Percentiles rank a stretch among this genome's conserved stretches.
phyloP scores from a whole-genome alignment of 37 sponge, comb jelly and placozoan species.

The Corticium candelabrum region DNA sequence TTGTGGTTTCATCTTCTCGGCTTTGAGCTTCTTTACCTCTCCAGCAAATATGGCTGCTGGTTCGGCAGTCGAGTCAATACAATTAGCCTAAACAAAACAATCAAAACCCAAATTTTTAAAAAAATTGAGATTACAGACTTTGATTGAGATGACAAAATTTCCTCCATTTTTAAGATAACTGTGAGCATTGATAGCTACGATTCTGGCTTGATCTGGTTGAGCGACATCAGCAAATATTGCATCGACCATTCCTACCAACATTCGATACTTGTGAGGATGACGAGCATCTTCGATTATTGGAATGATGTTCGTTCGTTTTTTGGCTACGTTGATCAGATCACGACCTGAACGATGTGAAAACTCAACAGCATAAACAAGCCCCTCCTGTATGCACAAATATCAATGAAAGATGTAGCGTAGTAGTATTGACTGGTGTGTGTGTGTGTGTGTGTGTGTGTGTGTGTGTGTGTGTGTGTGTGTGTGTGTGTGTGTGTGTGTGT shows the following conservation, averaged over 20 bases:
- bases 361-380: constrained; percentile 96
- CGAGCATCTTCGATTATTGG: constrained; percentile 98
- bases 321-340: constrained; percentile 97
- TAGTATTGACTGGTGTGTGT: background rate
- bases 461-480: background rate
- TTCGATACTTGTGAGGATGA: constrained; percentile 97
- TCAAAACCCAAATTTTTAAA: background rate
- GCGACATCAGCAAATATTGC: constrained; percentile 97
- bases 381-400: constrained; percentile 39
- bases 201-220: constrained; percentile 97
- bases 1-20: constrained; percentile 92
- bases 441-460: background rate
- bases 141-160: constrained; percentile 94
- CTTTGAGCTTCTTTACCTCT: constrained; percentile 85
- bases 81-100: constrained; percentile 68
- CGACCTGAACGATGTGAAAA: constrained; percentile 96
- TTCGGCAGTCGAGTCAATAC: constrained; percentile 95
- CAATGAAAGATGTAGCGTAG: background rate
- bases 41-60: constrained; percentile 95
- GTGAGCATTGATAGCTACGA: constrained; percentile 92
- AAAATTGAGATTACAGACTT: constrained; percentile 34
- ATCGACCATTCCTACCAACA: constrained; percentile 99
- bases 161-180: constrained; percentile 92
- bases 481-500: background rate
- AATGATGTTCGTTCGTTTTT: constrained; percentile 94